These are phyloP conservation scores for Archilochus colubris DNA, from an alignment of 2,113 vertebrate species.

Conservation along the genomic window DNA sequence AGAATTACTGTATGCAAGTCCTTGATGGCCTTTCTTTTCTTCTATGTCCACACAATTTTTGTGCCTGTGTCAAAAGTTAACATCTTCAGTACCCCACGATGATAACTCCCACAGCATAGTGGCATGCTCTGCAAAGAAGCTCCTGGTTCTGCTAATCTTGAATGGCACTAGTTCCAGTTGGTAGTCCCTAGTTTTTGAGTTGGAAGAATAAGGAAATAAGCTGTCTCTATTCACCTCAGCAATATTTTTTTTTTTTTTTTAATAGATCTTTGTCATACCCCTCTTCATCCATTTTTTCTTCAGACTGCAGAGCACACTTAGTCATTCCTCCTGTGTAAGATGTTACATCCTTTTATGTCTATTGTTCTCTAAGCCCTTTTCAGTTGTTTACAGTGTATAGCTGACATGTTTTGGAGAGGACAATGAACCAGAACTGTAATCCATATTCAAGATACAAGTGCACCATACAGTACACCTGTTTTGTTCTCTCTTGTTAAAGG, in stretches of 20 bases:
- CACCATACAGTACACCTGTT: background rate
- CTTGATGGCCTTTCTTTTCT: background rate
- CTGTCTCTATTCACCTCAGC: background rate
- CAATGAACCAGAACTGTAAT: background rate
- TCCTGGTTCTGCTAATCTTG: background rate
- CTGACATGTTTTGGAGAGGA: background rate
- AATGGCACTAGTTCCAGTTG: background rate
- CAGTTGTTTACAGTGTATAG: background rate
- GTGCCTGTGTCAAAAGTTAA: background rate
- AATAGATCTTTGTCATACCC: background rate
- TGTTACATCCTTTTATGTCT: background rate
- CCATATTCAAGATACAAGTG: background rate
- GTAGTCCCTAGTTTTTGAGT: background rate
- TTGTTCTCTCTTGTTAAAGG: background rate
- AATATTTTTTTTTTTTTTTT: background rate
- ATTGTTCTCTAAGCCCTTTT: background rate
- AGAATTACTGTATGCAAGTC: background rate
- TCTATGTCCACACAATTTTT: background rate
- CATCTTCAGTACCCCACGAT: background rate
- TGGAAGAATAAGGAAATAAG: background rate
- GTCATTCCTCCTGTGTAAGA: background rate
- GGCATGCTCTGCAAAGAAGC: background rate
- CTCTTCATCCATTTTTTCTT: background rate
- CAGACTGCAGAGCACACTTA: background rate
- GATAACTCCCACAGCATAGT: background rate